Evolutionary conservation across 2,888 invertebrate species (phyloP).

Genomic region (Malthinus flaveolus): DNA sequence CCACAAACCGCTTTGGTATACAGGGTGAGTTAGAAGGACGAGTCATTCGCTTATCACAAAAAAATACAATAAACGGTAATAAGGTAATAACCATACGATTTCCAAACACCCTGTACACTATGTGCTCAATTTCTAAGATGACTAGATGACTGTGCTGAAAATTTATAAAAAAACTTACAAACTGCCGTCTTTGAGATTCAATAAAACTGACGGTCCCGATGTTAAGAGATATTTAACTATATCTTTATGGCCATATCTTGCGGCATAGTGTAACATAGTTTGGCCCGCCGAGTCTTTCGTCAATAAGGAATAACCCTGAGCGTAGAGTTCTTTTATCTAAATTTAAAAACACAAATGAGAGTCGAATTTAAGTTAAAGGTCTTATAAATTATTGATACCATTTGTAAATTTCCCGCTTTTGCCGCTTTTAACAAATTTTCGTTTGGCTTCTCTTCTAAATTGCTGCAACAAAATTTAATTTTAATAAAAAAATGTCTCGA

Average conservation of each 20-base stretch:
- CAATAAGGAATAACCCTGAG: conserved; percentile 80
- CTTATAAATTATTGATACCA: conserved; percentile 59
- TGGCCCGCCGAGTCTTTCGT: conserved; percentile 84
- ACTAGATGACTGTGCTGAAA: no score
- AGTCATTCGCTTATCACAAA: no score
- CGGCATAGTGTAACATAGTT: conserved; percentile 88
- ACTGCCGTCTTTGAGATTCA: conserved; percentile 86
- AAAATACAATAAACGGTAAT: background rate
- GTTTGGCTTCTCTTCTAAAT: conserved; percentile 79
- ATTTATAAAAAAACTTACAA: conserved; percentile 60
- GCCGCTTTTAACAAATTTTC: conserved; percentile 83
- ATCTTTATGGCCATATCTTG: conserved; percentile 86
- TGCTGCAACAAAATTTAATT: conserved; percentile 61
- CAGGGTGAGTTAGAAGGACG: no score
- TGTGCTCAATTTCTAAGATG: no score
- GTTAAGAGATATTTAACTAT: conserved; percentile 87
- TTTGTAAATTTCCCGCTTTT: conserved; percentile 78
- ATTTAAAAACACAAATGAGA: conserved; percentile 17
- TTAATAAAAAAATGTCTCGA: background rate
- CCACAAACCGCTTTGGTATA: no score
- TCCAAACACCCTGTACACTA: no score
- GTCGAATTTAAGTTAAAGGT: conserved; percentile 1
- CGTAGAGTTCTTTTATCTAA: conserved; percentile 82
- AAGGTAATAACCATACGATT: no score
- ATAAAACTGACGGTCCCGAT: conserved; percentile 78